Base-by-base conservation (phyloP, 92 coral and sea anemone genomes). In the Paramuricea clavata region DNA sequence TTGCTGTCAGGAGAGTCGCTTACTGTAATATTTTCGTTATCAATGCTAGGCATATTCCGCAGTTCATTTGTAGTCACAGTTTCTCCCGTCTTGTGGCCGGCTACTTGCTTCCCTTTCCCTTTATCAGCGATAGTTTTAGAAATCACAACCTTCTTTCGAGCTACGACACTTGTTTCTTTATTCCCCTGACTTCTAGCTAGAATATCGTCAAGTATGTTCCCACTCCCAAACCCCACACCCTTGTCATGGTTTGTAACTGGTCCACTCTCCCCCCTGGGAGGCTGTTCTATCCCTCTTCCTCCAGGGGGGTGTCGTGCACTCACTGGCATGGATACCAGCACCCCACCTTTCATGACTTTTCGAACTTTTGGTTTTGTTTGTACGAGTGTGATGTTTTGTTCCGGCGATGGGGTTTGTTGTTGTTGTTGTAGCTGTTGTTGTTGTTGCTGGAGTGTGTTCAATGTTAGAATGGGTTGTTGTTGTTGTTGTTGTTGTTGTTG, bases 331-430 rank as follows among this genome's bases (percentile, higher is more conserved):
- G 87, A 90, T 19, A 93, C 93, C 81, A 93, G 30, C 5, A 72
- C 56, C 32, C 95, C 95, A 12, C 93, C 91, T 60, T 88, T 93
- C 81, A 93, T 89, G 28, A 93, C 91, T 52, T 89, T 90, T 60
- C 86, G 81, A 52, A 93, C 87, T 72, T 93, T 88, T 11, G 90
- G 92, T 82, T 71, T 90, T 65, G 83, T 80, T 49, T 30, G 69
- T 17, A 59, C 49, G 15, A 19, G 34, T n/a, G 69, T n/a, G n/a
- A n/a, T n/a, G n/a, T n/a, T n/a, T n/a, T n/a, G n/a, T n/a, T n/a
- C n/a, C n/a, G n/a, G n/a, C 7, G 26, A 54, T 5, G 62, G 5
- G 26, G 64, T 52, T 49, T 27, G 82, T 49, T 76, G 10, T 16
- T 73, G 28, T 73, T 41, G 56, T 23, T 43, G 71, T 54, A 54